Evolutionary conservation across 30 jellyfish, hydroid and myxozoan genomes (phyloP).

Genomic region (Mastigias papua): DNA sequence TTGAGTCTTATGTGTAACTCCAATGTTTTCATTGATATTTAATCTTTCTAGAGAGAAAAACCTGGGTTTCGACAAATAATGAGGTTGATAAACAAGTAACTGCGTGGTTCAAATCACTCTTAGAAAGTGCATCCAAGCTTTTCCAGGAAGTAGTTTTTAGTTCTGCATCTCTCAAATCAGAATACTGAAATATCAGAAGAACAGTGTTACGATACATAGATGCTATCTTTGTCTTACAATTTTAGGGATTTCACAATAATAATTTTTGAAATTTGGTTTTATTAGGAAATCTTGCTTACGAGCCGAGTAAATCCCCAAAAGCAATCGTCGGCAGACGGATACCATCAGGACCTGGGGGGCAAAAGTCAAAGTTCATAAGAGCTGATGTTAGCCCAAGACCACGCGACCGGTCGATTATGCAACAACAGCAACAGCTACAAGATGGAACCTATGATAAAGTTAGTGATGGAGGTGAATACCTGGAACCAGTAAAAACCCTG

Average conservation of each 20-base stretch:
- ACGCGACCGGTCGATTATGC: slow-evolving; percentile 22
- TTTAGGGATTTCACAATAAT: not conserved
- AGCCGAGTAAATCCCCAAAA: slow-evolving; percentile 34
- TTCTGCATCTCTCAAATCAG: too few relatives aligned
- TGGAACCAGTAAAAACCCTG: slow-evolving; percentile 35
- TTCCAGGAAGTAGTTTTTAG: too few relatives aligned
- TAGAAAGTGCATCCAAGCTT: too few relatives aligned
- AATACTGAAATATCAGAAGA: too few relatives aligned
- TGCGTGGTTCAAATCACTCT: too few relatives aligned
- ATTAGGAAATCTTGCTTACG: slow-evolving; percentile 59
- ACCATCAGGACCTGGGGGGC: slow-evolving; percentile 55
- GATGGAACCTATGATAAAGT: slow-evolving; percentile 4
- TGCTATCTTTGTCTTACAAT: not conserved
- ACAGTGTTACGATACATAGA: too few relatives aligned
- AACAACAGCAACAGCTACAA: slow-evolving; percentile 8
- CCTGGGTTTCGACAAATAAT: too few relatives aligned
- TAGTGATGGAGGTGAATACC: slow-evolving; percentile 36
- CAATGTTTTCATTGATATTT: too few relatives aligned
- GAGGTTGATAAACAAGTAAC: too few relatives aligned
- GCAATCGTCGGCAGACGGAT: slow-evolving; percentile 56
- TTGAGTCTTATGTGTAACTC: too few relatives aligned
- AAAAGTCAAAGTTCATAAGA: slow-evolving; percentile 28
- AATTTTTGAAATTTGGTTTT: too few relatives aligned
- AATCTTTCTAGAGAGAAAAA: too few relatives aligned
- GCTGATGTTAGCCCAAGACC: slow-evolving; percentile 40